Evolutionary conservation across 1,140 invertebrate species (phyloP).

Genomic region (Drosophila suzukii): DNA sequence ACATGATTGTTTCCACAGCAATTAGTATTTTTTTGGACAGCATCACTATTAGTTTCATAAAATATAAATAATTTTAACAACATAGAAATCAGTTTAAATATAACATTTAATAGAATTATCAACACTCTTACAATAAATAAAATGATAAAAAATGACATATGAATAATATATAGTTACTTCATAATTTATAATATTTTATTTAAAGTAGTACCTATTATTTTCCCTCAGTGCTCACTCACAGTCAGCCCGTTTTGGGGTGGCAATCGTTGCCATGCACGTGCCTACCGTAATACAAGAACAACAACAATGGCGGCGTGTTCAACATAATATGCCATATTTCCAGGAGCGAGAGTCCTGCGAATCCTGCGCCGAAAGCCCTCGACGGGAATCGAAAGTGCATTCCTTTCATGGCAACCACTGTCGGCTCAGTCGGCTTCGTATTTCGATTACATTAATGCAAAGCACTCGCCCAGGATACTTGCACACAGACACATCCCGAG

Average conservation of each 20-base stretch:
- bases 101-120: no score
- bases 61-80: no score
- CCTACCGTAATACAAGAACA: constrained; percentile 78
- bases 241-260: constrained; percentile 64
- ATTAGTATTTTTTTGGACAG: no score
- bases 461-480: constrained; percentile 45
- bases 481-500: constrained; percentile 1
- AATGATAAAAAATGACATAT: no score
- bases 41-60: no score
- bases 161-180: no score
- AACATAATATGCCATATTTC: constrained; percentile 82
- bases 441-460: constrained; percentile 83
- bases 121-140: no score
- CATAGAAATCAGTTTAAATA: no score
- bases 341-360: constrained; percentile 21
- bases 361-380: constrained; percentile 60
- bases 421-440: constrained; percentile 55
- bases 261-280: constrained; percentile 76
- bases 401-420: constrained; percentile 77
- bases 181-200: no score
- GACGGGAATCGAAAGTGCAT: constrained; percentile 78
- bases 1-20: no score
- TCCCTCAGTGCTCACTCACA: constrained; percentile 3
- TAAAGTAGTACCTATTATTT: not conserved
- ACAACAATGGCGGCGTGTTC: constrained; percentile 73